Base-by-base conservation (phyloP, 2,113 vertebrate genomes). In the Crotalus viridis region DNA sequence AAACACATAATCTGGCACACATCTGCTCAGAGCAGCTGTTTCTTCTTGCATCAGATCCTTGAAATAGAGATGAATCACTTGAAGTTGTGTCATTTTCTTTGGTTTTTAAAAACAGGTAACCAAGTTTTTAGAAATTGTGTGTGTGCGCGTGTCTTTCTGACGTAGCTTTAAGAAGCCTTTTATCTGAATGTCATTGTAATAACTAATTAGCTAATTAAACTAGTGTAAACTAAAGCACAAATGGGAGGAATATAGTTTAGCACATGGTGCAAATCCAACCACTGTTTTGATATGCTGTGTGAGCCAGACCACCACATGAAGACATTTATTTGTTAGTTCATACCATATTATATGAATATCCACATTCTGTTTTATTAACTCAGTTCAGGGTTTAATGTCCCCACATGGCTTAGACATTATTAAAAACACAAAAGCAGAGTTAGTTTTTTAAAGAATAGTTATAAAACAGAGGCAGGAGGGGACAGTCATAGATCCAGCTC, bases 81-180 rank as follows among this genome's bases (percentile, higher is more conserved):
- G 15, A 26, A 19, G 4, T 95, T 95, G 43, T 92, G 93, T 95
- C 89, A 87, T 33, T 94, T 93, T 89, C 89, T 81, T 55, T 93
- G 8, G 33, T 5, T 46, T 94, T 21, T 91, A 93, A 92, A 93
- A 94, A 69, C 54, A 0, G 0, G 0, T 22, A 90, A 17, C 24
- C 48, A 48, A 57, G 64, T 85, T 61, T 89, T 51, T 26, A 61
- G 54, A 51, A 43, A 74, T 39, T 39, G 69, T 19, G 69, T 85
- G 85, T 43, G 21, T 9, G 74, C 43, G 74, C 59, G 13, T 51
- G 15, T 52, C 21, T 87, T 61, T 90, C 51, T 24, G 87, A 21
- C 54, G 39, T 61, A 55, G n/a, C 39, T 28, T 39, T 90, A 85
- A 89, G 48, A 85, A 89, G 15, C 64, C 28, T 87, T 61, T 48